phyloP scores from a whole-genome alignment of 2,113 vertebrate genomes.

The Etia nguti region DNA sequence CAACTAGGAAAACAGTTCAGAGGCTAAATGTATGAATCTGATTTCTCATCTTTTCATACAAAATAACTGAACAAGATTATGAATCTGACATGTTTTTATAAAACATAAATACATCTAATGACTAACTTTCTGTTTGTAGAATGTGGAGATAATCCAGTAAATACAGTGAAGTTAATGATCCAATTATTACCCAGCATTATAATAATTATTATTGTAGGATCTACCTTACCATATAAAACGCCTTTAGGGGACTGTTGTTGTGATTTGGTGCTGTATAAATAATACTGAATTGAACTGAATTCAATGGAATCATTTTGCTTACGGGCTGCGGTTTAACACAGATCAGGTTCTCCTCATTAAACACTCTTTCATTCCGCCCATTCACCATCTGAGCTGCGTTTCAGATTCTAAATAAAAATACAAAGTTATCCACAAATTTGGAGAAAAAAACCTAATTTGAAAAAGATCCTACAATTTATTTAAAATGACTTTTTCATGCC shows the following conservation, averaged over 20 bases:
- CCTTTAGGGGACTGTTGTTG: neutral
- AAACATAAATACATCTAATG: neutral
- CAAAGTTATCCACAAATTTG: neutral
- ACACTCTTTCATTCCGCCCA: neutral
- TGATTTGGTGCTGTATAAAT: neutral
- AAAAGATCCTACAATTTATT: accelerated
- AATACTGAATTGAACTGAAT: neutral
- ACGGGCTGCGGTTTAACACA: neutral
- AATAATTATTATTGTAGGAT: neutral
- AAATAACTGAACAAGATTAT: neutral
- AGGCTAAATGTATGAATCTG: neutral
- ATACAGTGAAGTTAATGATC: neutral
- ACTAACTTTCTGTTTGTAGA: neutral
- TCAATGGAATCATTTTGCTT: neutral
- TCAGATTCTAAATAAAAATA: accelerated
- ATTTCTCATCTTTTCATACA: neutral
- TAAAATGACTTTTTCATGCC: neutral
- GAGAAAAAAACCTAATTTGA: neutral
- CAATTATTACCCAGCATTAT: neutral
- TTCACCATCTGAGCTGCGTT: neutral
- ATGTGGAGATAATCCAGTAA: neutral
- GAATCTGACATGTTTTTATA: neutral
- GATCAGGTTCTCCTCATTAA: neutral
- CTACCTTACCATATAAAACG: neutral
- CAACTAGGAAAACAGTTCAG: accelerated